Evolutionary conservation across 2,888 invertebrate genomes (phyloP).

Genomic region (Protula sp.): DNA sequence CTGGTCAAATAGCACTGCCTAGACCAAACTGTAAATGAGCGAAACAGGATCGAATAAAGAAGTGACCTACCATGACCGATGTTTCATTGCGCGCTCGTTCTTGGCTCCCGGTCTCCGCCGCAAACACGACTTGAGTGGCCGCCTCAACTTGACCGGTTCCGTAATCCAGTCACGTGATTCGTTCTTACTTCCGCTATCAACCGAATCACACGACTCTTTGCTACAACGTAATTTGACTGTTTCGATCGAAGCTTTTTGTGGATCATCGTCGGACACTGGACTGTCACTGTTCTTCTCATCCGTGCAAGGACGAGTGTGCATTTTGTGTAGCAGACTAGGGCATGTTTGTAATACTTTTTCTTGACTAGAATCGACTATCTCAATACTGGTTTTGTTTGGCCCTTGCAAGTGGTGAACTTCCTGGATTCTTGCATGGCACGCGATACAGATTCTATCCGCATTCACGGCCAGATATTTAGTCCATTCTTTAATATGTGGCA

Average conservation of each 20-base stretch:
- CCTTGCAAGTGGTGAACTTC: background rate
- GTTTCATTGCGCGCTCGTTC: background rate
- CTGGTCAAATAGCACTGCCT: too few relatives aligned
- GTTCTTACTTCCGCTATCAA: background rate
- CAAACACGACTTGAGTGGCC: conserved; percentile 20
- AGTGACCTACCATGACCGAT: background rate
- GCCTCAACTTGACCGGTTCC: background rate
- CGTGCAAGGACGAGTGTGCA: too few relatives aligned
- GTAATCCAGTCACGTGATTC: background rate
- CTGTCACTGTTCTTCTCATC: too few relatives aligned
- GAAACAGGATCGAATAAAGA: too few relatives aligned
- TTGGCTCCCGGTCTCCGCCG: conserved; percentile 3
- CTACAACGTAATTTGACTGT: too few relatives aligned
- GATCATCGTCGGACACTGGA: too few relatives aligned
- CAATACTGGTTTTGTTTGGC: background rate
- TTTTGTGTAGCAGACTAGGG: too few relatives aligned
- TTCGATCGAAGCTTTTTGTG: too few relatives aligned
- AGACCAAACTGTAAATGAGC: too few relatives aligned
- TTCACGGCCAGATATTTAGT: background rate
- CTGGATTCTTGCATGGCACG: background rate
- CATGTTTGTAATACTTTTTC: too few relatives aligned
- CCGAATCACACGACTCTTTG: too few relatives aligned
- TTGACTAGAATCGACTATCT: background rate
- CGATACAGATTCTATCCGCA: background rate
- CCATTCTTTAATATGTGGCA: background rate